Percentiles rank a stretch among this genome's conserved stretches.
Conservation (phyloP, 2,888 invertebrate genomes). For the Saturnia japonica region DNA sequence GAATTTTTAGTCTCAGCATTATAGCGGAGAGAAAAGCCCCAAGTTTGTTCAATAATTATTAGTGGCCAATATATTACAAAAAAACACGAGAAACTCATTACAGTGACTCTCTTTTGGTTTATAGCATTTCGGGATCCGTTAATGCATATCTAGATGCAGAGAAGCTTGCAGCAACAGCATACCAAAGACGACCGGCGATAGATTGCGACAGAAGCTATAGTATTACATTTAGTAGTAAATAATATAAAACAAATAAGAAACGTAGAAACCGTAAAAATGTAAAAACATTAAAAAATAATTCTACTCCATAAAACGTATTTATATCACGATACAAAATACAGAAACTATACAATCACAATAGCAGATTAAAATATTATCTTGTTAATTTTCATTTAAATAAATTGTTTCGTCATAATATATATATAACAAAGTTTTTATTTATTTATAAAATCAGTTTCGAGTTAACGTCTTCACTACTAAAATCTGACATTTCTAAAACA, state of each 20-base stretch:
- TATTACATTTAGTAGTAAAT: not conserved
- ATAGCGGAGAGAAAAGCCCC: no score
- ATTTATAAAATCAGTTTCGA: not conserved
- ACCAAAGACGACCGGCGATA: no score
- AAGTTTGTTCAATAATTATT: no score
- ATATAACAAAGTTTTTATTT: not conserved
- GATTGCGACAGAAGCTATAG: no score
- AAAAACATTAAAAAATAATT: not conserved
- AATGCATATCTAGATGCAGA: no score
- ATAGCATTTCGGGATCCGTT: no score
- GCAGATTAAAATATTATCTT: not conserved
- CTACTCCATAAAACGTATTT: not conserved
- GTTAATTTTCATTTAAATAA: not conserved
- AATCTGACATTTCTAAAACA: conserved; percentile 34
- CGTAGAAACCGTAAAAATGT: not conserved
- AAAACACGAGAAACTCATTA: no score
- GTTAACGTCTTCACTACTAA: conserved; percentile 9
- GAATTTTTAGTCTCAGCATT: no score
- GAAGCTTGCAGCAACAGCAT: no score
- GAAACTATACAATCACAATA: not conserved
- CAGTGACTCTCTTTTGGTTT: no score
- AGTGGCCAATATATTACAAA: no score
- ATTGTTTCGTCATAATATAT: conserved; percentile 3
- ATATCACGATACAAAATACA: not conserved
- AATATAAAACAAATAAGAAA: not conserved